Base-by-base conservation (phyloP, 2,797 vertebrate species). In the Amniataba percoides region DNA sequence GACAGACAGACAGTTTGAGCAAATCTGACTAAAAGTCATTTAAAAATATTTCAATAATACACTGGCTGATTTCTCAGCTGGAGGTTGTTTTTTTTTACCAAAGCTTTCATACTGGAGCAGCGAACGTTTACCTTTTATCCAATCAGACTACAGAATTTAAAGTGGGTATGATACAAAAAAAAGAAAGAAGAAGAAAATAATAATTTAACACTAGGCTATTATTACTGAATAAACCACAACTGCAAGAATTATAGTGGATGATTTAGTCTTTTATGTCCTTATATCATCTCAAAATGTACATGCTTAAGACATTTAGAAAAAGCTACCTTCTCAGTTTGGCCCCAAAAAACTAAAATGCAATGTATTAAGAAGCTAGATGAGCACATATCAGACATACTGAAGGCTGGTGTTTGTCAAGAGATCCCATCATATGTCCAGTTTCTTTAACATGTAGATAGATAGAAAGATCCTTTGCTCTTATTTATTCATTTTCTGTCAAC, bases 401-500 rank as follows among this genome's bases (percentile, higher is more conserved):
- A 18, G 48, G 21, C n/a, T 42, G 63, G 16, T 3, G 16, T 18
- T 62, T 6, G 21, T 18, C 5, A 45, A 39, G 9, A 16, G 7
- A 49, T 21, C 5, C 13, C 15, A n/a, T n/a, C 2, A 5, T 8
- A 3, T 40, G 16, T 9, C 40, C 9, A 31, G 9, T 43, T 18
- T 48, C 15, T 36, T 39, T 40, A 19, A 15, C 31, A 7, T 40
- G 3, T 12, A 8, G n/a, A 27, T 27, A 12, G n/a, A n/a, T n/a
- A n/a, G n/a, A n/a, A n/a, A n/a, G n/a, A n/a, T 14, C 15, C 14
- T 13, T 55, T 34, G 42, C 19, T 31, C 3, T 43, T 14, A 2
- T 43, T 5, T n/a, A 3, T 48, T 45, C 15, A 14, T 21, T 51
- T 15, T 64, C 14, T 9, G 2, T 70, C 74, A 68, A 68, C 74